Percentiles rank a stretch among this genome's conserved stretches.
Evolutionary conservation across 2,888 invertebrate genomes (phyloP).

Genomic region (Drosophila mayaguana): DNA sequence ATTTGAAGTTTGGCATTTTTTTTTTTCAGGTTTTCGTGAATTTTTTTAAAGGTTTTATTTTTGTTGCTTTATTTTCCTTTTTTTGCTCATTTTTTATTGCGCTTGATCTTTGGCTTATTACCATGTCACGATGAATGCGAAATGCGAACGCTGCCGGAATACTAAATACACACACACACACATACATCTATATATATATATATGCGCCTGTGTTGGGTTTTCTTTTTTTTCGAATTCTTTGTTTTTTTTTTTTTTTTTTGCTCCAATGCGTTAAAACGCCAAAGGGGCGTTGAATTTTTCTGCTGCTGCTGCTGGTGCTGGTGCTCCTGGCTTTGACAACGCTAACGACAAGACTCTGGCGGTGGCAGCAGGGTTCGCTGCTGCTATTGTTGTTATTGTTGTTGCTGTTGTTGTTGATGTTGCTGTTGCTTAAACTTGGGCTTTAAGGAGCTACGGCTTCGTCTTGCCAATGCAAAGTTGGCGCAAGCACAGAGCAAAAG

Average conservation of each 20-base stretch:
- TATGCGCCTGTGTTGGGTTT: constrained; percentile 15
- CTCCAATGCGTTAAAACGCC: constrained; percentile 67
- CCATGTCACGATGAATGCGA: constrained; percentile 79
- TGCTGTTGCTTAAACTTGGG: constrained; percentile 47
- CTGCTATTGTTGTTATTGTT: constrained; percentile 17
- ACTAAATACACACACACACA: constrained; percentile 45
- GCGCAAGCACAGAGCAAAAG: constrained; percentile 26
- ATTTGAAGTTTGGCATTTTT: constrained; percentile 51
- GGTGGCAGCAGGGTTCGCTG: constrained; percentile 25
- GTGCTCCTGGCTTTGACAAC: constrained; percentile 45
- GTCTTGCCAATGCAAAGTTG: constrained; percentile 56
- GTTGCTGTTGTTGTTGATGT: constrained; percentile 26
- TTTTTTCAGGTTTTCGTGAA: constrained; percentile 35
- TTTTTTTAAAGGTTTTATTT: constrained; percentile 8
- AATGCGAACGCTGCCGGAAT: constrained; percentile 69
- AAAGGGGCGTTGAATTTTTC: constrained; percentile 68
- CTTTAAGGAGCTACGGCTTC: constrained; percentile 39
- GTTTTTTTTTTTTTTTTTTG: constrained; percentile 31
- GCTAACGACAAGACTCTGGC: constrained; percentile 53
- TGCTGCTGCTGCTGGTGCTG: constrained; percentile 9
- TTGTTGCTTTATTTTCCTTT: background rate
- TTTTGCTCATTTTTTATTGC: constrained; percentile 67
- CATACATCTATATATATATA: background rate
- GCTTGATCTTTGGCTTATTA: constrained; percentile 83
- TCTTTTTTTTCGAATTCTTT: constrained; percentile 15